These are phyloP conservation scores for Stramonita haemastoma DNA, from an alignment of 2,888 invertebrate species.

Conservation along the genomic window DNA sequence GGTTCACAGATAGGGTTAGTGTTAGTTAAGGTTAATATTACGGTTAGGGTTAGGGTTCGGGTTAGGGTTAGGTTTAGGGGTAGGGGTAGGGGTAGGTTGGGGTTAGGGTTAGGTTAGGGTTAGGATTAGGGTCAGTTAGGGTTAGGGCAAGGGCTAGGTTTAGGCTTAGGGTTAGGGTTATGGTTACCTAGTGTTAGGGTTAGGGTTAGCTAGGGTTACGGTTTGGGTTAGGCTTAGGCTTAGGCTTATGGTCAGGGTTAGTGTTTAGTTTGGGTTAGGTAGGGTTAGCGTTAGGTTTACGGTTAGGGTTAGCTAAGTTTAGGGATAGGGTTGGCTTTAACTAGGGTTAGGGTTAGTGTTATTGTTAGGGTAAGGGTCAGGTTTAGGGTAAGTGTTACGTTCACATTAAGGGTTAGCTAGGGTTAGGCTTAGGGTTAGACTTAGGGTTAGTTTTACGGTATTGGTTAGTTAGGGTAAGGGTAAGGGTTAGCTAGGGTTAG, in stretches of 20 bases:
- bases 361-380: too few species aligned
- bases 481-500: too few species aligned
- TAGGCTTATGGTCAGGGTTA: neutral
- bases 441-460: neutral
- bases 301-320: too few species aligned
- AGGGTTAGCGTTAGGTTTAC: too few species aligned
- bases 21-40: too few species aligned
- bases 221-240: neutral
- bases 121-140: neutral
- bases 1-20: too few species aligned
- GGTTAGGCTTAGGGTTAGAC: neutral
- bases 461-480: neutral
- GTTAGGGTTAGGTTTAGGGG: too few species aligned
- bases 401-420: neutral
- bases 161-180: too few species aligned
- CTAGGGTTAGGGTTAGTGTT: neutral
- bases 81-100: too few species aligned
- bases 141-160: conserved; percentile 19
- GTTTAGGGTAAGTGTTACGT: neutral
- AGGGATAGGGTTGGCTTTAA: neutral
- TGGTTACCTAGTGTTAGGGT: neutral
- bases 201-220: neutral
- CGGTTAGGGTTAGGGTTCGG: too few species aligned
- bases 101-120: too few species aligned
- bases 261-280: neutral